Evolutionary conservation across 2,113 vertebrate species (phyloP).

Genomic region (Phalacrocorax brasilianus): DNA sequence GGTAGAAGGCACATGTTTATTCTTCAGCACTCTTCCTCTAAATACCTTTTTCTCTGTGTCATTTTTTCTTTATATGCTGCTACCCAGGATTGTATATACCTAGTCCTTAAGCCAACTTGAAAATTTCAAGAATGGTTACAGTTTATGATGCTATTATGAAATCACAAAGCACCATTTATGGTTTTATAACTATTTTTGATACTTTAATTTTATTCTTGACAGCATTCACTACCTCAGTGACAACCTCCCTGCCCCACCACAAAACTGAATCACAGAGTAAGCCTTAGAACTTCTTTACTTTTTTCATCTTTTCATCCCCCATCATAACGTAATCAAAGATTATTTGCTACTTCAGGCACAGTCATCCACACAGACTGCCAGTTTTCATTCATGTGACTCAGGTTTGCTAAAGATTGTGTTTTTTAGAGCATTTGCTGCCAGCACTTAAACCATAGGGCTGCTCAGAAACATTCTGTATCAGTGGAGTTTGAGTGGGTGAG

Average conservation of each 20-base stretch:
- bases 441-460: neutral
- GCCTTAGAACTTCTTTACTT: neutral
- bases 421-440: neutral
- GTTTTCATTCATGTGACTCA: neutral
- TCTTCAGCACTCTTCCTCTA: neutral
- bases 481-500: neutral
- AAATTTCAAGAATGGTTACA: neutral
- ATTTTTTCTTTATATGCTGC: neutral
- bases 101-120: neutral
- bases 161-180: neutral
- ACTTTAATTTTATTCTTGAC: neutral
- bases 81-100: neutral
- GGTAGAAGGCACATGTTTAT: neutral
- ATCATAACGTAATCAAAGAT: neutral
- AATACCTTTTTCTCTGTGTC: neutral
- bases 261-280: neutral
- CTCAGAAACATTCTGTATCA: neutral
- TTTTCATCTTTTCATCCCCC: neutral
- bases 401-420: neutral
- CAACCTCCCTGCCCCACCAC: neutral
- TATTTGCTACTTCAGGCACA: neutral
- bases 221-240: neutral
- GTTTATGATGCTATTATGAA: neutral
- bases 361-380: neutral
- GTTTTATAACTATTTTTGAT: neutral